Evolutionary conservation across 2,113 vertebrate species (phyloP).

Genomic region (Sapajus apella): DNA sequence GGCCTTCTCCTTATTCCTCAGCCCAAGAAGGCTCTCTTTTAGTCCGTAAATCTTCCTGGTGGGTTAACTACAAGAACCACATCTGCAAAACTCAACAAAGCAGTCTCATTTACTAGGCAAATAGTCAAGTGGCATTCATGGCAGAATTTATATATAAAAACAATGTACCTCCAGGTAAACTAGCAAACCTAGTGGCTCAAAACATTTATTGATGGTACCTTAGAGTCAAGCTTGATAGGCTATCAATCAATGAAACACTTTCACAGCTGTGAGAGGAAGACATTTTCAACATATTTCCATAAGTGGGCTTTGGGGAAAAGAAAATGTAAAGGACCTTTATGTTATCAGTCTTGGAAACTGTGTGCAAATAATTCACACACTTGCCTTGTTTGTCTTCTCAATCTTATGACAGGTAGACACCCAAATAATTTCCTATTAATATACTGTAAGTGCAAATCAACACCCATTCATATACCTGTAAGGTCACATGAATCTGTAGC

Average conservation of each 20-base stretch:
- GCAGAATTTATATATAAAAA: neutral
- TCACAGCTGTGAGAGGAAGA: neutral
- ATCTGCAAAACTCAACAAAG: neutral
- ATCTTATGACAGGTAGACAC: neutral
- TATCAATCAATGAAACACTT: neutral
- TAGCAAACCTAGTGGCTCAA: neutral
- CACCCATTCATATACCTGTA: neutral
- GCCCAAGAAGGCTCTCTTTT: neutral
- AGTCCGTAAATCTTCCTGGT: neutral
- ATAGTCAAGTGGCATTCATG: neutral
- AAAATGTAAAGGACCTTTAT: neutral
- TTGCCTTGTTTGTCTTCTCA: neutral
- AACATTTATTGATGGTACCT: neutral
- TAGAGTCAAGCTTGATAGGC: neutral
- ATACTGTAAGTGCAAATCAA: neutral
- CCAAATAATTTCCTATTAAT: neutral
- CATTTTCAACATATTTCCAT: neutral
- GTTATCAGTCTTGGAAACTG: neutral
- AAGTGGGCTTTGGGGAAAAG: neutral
- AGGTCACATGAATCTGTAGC: neutral
- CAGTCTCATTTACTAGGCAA: neutral
- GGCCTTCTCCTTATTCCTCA: neutral
- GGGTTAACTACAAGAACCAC: neutral
- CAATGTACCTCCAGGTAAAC: neutral
- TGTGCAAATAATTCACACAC: neutral